A percentile compares a stretch with the other conserved stretches of the same genome.
Evolutionary conservation across 2,113 vertebrate genomes (phyloP).

Genomic region (Shinisaurus crocodilurus): DNA sequence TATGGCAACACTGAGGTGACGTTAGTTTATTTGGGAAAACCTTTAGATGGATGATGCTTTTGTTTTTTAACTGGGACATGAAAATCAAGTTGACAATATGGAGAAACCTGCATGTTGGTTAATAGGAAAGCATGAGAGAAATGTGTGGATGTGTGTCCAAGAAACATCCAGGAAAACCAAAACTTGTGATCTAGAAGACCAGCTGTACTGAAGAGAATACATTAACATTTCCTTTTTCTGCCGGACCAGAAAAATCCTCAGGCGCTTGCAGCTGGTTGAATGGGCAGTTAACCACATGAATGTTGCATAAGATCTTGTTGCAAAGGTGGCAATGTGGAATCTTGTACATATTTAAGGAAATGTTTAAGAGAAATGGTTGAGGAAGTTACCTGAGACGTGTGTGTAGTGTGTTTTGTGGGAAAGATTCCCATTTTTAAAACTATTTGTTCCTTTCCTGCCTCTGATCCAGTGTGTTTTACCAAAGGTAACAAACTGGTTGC

Average conservation of each 20-base stretch:
- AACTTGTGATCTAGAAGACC: slow-evolving; percentile 70
- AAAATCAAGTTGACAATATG: slow-evolving; percentile 63
- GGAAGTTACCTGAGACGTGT: slow-evolving; percentile 64
- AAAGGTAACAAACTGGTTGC: slow-evolving; percentile 69
- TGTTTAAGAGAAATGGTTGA: slow-evolving; percentile 66
- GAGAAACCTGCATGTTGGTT: slow-evolving; percentile 76
- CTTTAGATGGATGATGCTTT: slow-evolving; percentile 90
- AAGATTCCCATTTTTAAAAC: slow-evolving; percentile 75
- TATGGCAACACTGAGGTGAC: slow-evolving; percentile 99
- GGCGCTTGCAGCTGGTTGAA: slow-evolving; percentile 76
- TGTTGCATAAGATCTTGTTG: slow-evolving; percentile 75
- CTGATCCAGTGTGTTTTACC: slow-evolving; percentile 58
- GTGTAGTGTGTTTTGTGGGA: slow-evolving; percentile 73
- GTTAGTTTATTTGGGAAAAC: slow-evolving; percentile 98
- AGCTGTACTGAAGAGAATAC: slow-evolving; percentile 66
- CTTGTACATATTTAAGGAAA: slow-evolving; percentile 69
- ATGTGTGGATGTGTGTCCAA: slow-evolving; percentile 66
- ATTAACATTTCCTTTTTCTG: slow-evolving; percentile 72
- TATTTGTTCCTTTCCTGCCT: slow-evolving; percentile 74
- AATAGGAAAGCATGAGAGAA: slow-evolving; percentile 71
- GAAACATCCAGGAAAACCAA: slow-evolving; percentile 65
- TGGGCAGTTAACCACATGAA: slow-evolving; percentile 77
- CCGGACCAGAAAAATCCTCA: slow-evolving; percentile 81
- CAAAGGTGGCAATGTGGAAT: slow-evolving; percentile 63
- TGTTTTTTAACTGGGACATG: slow-evolving; percentile 48